Evolutionary conservation across 2,888 invertebrate species (phyloP).

Genomic region (Pachymerium ferrugineum): DNA sequence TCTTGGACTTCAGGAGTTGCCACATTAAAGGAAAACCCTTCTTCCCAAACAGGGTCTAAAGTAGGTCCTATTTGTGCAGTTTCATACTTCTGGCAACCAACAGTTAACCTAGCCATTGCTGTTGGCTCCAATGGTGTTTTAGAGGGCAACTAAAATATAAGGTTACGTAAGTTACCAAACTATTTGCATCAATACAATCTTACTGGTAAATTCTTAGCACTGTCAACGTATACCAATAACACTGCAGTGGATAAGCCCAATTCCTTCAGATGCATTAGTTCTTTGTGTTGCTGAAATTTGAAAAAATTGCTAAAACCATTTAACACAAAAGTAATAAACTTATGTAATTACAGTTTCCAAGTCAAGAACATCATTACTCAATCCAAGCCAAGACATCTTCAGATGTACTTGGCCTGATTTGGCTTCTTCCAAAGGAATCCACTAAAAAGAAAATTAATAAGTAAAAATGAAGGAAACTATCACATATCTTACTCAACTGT

Average conservation of each 20-base stretch:
- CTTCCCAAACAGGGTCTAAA: slow-evolving; percentile 88
- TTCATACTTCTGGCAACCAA: slow-evolving; percentile 63
- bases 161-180: slow-evolving; percentile 32
- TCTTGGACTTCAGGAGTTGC: slow-evolving; percentile 85
- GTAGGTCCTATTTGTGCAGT: slow-evolving; percentile 38
- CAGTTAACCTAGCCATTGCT: slow-evolving; percentile 70
- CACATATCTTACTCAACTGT: slow-evolving; percentile 55
- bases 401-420: slow-evolving; percentile 91
- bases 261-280: slow-evolving; percentile 39
- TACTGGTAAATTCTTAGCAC: slow-evolving; percentile 85
- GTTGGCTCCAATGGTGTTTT: slow-evolving; percentile 61
- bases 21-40: slow-evolving; percentile 88
- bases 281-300: slow-evolving; percentile 39
- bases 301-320: neutral
- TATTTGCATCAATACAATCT: slow-evolving; percentile 45
- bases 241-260: slow-evolving; percentile 50
- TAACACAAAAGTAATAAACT: slow-evolving; percentile 10
- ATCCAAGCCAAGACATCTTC: slow-evolving; percentile 79
- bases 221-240: slow-evolving; percentile 83
- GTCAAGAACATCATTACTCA: slow-evolving; percentile 65
- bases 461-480: neutral
- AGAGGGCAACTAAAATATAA: slow-evolving; percentile 31
- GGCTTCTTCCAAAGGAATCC: slow-evolving; percentile 90
- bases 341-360: slow-evolving; percentile 61
- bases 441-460: slow-evolving; percentile 54